Base-by-base conservation (phyloP, 2,888 invertebrate genomes). In the Unio pictorum region DNA sequence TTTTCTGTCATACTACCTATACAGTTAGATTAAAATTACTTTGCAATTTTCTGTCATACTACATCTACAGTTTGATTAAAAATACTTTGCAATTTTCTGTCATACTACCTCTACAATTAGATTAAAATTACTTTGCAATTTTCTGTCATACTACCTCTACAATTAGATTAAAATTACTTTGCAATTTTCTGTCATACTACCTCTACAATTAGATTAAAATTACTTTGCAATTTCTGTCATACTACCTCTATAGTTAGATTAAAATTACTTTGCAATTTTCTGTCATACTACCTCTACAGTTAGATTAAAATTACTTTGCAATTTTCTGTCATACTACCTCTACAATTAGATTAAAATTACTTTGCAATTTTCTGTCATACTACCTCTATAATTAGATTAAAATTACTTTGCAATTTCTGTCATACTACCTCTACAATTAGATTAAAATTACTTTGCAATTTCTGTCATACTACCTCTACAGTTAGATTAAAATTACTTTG, bases 171-270 rank as follows among this genome's bases (percentile, higher is more conserved):
- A 0, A 34, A 34, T 7, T 5, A 11, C 45, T 11, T 45, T 8
- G 11, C 45, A 45, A 11, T 45, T 45, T 45, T 45, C 45, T 45
- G 45, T 45, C 11, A 45, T 45, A 45, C 11, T 62, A 76, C 76
- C 76, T 76, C 74, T n/a, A 76, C 59, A 23, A 73, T 55, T 5
- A 74, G 59, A 61, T 72, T 23, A 34, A 0, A 34, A 34, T 7
- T 5, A 11, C 45, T 11, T 45, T 8, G 11, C 45, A 45, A 11
- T 45, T 45, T 45, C 45, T 45, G 45, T 45, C 11, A 45, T 45
- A 45, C 11, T 62, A 76, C 76, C 76, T 76, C 74, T n/a, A 76
- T 56, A 23, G 72, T 55, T 8, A 74, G 59, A 61, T 72, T 23
- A 34, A 0, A 34, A 34, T 7, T 5, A 11, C 45, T 1, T 45